Conservation (phyloP, 2,113 vertebrate species). For the Petrocephalus microphthalmus region DNA sequence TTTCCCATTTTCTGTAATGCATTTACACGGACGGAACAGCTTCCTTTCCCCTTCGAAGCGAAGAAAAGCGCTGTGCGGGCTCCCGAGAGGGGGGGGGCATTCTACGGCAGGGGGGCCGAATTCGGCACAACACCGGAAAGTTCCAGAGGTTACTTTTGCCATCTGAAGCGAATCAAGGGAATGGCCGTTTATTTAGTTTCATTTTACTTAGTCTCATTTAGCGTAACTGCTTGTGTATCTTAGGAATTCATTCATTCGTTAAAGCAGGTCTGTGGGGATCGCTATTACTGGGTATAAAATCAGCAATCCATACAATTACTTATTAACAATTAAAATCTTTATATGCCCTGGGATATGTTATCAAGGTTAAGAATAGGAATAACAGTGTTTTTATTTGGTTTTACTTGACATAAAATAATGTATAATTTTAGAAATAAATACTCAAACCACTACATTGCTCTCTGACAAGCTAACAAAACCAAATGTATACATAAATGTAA, state of each 20-base stretch:
- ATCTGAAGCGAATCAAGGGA: neutral
- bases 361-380: neutral
- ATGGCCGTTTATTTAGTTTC: neutral
- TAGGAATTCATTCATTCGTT: neutral
- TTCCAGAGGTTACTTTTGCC: neutral
- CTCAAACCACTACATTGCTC: neutral
- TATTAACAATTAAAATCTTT: neutral
- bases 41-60: too few species aligned
- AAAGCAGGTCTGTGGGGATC: neutral
- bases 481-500: neutral
- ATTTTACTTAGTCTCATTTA: neutral
- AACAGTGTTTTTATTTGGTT: neutral
- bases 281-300: neutral
- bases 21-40: too few species aligned
- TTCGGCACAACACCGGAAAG: too few species aligned
- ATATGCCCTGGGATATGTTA: neutral
- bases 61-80: too few species aligned
- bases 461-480: neutral
- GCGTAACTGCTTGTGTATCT: neutral
- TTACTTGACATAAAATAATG: neutral
- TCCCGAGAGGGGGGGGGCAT: too few species aligned
- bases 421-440: neutral
- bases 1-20: too few species aligned
- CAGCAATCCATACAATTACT: neutral
- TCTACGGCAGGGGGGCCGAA: too few species aligned